Evolutionary conservation across 2,888 invertebrate species (phyloP).

Genomic region (Hydriomena furcata): DNA sequence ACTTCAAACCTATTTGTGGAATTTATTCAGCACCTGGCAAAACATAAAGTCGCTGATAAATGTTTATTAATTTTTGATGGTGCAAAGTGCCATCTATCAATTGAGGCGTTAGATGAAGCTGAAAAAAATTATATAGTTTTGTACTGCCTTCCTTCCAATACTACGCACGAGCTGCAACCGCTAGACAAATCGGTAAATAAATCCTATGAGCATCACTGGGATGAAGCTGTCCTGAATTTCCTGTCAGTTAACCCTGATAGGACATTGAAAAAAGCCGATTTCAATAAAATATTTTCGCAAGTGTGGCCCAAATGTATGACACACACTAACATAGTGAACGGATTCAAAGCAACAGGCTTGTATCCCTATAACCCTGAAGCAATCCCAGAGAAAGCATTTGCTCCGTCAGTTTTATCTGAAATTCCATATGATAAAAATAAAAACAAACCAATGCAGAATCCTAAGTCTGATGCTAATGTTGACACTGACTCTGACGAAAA

Average conservation of each 20-base stretch:
- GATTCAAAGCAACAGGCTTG: conserved; percentile 14
- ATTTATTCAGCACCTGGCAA: conserved; percentile 19
- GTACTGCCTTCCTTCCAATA: conserved; percentile 24
- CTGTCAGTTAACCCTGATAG: too few species aligned
- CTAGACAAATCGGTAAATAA: conserved; percentile 6
- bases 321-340: conserved; percentile 10
- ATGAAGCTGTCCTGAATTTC: too few species aligned
- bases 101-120: conserved; percentile 25
- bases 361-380: conserved; percentile 1
- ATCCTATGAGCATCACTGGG: conserved; percentile 31
- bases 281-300: conserved; percentile 14
- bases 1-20: conserved; percentile 17
- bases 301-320: conserved; percentile 18
- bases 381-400: conserved; percentile 9
- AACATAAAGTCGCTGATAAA: conserved; percentile 28
- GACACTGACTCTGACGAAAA: background rate
- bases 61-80: conserved; percentile 40
- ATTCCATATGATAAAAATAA: background rate
- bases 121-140: conserved; percentile 5
- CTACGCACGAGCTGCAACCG: conserved; percentile 15
- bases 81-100: conserved; percentile 21
- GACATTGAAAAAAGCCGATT: too few species aligned
- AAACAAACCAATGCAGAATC: too few species aligned
- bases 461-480: background rate
- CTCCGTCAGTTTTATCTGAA: background rate